phyloP scores from a whole-genome alignment of 2,797 vertebrate species.

The Selene dorsalis region DNA sequence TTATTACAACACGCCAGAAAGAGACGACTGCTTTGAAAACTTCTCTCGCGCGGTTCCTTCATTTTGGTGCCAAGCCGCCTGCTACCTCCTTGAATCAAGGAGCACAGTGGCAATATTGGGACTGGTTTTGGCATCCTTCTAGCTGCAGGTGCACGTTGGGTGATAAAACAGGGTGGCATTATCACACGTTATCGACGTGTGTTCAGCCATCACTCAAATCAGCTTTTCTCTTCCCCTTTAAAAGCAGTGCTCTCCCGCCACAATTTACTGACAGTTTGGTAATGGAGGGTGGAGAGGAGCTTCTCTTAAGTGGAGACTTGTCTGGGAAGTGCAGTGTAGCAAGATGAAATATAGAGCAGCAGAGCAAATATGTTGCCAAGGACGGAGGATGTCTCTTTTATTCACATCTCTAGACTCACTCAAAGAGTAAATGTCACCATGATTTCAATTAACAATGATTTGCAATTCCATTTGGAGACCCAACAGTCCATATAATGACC shows the following conservation, averaged over 20 bases:
- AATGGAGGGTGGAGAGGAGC: constrained; percentile 37
- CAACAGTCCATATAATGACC: neutral
- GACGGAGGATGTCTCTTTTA: constrained; percentile 14
- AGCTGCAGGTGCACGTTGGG: constrained; percentile 27
- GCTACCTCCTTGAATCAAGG: neutral
- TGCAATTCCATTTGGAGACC: neutral
- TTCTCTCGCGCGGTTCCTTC: neutral
- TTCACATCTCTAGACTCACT: neutral
- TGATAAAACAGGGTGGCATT: constrained; percentile 4
- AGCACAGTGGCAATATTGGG: neutral
- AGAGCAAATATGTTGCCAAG: constrained; percentile 22
- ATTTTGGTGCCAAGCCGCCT: neutral
- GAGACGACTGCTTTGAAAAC: constrained; percentile 2
- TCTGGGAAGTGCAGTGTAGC: constrained; percentile 28
- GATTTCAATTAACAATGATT: neutral
- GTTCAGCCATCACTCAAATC: neutral
- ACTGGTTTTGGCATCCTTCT: neutral
- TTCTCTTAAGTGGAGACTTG: constrained; percentile 38
- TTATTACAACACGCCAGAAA: neutral
- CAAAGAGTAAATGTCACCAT: neutral
- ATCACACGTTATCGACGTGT: constrained; percentile 9
- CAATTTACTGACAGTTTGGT: constrained; percentile 26
- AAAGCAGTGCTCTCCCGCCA: constrained; percentile 21
- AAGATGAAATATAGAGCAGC: constrained; percentile 17
- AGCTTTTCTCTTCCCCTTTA: constrained; percentile 11